Percentiles rank a stretch among this genome's conserved stretches.
Conservation (phyloP, 2,113 vertebrate species). For the Micromys minutus region DNA sequence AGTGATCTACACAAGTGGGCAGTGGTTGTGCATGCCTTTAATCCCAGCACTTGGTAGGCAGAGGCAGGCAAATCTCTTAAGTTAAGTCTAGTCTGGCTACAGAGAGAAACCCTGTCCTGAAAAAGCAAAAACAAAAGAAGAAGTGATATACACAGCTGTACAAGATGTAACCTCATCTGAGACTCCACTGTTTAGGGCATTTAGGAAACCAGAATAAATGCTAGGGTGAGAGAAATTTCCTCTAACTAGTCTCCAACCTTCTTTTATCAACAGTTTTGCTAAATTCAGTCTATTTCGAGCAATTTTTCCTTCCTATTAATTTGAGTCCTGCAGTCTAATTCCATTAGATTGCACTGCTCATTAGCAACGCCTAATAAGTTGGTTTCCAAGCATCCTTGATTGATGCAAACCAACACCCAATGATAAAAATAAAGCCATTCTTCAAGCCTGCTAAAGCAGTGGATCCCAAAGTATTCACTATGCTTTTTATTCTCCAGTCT, state of each 20-base stretch:
- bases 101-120: neutral
- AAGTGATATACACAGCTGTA: neutral
- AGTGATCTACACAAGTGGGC: neutral
- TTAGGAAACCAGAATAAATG: constrained; percentile 32
- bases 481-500: constrained; percentile 40
- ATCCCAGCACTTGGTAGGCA: neutral
- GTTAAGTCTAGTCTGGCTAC: neutral
- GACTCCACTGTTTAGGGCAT: neutral
- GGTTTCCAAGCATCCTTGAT: constrained; percentile 43
- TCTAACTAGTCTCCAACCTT: constrained; percentile 51
- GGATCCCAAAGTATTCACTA: constrained; percentile 1
- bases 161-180: constrained; percentile 27
- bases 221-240: neutral
- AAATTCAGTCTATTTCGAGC: constrained; percentile 49
- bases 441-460: neutral
- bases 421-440: neutral
- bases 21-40: neutral
- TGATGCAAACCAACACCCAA: constrained; percentile 44
- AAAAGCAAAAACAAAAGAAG: neutral
- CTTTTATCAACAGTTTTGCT: constrained; percentile 41
- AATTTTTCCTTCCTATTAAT: constrained; percentile 53
- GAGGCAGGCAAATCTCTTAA: neutral
- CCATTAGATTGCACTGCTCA: constrained; percentile 2
- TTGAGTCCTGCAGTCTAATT: constrained; percentile 35
- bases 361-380: constrained; percentile 51